phyloP scores from a whole-genome alignment of 2,888 invertebrate species.

The Chymomyza fuscimana region DNA sequence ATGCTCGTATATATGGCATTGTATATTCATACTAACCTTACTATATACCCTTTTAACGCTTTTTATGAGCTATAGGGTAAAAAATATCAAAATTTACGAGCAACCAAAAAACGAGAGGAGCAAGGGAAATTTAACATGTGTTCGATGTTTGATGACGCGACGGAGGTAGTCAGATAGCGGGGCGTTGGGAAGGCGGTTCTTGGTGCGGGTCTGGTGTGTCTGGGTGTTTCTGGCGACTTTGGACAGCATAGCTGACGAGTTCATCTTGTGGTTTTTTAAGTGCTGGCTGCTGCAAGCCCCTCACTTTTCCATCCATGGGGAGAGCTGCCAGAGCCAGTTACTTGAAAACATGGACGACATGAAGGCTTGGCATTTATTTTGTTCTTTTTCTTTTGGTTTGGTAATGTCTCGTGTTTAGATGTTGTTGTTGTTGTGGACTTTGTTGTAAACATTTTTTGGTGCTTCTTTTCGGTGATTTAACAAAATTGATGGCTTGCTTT shows the following conservation, averaged over 20 bases:
- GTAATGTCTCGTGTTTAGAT: constrained; percentile 12
- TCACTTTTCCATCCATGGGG: not conserved
- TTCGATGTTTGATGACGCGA: constrained; percentile 22
- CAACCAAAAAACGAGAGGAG: constrained; percentile 2
- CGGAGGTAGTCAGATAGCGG: not conserved
- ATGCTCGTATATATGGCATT: too few relatives aligned
- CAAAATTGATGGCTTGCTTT: constrained; percentile 65
- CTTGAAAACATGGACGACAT: constrained; percentile 7
- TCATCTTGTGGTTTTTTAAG: constrained; percentile 65
- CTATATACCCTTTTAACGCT: not conserved
- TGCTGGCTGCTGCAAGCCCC: constrained; percentile 36
- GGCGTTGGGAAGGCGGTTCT: not conserved
- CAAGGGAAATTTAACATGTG: constrained; percentile 60
- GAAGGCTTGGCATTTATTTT: constrained; percentile 19
- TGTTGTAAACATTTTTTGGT: constrained; percentile 30
- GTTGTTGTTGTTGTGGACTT: not conserved
- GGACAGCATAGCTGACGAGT: constrained; percentile 58
- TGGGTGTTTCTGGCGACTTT: not conserved
- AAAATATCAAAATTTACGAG: not conserved
- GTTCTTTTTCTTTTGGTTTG: constrained; percentile 9
- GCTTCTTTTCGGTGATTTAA: constrained; percentile 63
- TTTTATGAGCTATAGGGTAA: not conserved
- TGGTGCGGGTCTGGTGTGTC: not conserved
- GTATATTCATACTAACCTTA: not conserved
- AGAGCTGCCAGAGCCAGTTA: constrained; percentile 20